Evolutionary conservation across 2,113 vertebrate genomes (phyloP).

Genomic region (Cyprinodon tularosa): DNA sequence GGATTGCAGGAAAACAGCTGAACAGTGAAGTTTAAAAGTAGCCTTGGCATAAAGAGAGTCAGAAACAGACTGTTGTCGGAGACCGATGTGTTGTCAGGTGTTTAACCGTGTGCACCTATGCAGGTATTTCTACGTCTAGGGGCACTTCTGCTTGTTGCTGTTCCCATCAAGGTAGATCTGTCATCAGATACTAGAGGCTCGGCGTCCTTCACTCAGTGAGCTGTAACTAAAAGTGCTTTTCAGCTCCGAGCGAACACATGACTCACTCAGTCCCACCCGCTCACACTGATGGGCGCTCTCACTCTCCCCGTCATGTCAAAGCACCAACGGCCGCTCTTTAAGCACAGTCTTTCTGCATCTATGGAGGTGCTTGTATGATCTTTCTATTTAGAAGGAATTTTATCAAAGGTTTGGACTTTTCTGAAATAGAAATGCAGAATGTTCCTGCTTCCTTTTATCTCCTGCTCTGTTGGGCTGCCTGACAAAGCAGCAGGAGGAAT

Average conservation of each 20-base stretch:
- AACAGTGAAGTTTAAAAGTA: no score
- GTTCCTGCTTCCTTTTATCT: neutral
- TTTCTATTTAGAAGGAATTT: neutral
- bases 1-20: no score
- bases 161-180: slow-evolving; percentile 50
- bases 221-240: slow-evolving; percentile 35
- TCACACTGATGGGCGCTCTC: slow-evolving; percentile 23
- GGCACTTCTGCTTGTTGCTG: slow-evolving; percentile 21
- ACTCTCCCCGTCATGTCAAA: slow-evolving; percentile 30
- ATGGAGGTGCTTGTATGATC: slow-evolving; percentile 26
- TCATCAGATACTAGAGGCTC: slow-evolving; percentile 52
- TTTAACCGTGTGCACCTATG: neutral
- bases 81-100: no score
- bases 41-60: neutral
- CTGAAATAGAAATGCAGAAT: neutral
- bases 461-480: neutral
- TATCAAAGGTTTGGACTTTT: neutral
- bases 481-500: no score
- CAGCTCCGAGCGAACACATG: slow-evolving; percentile 36
- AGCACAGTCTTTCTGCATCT: slow-evolving; percentile 22
- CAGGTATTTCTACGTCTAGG: slow-evolving; percentile 15
- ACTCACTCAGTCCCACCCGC: slow-evolving; percentile 26
- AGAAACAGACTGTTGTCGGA: neutral
- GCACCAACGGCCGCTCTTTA: slow-evolving; percentile 40
- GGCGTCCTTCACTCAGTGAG: slow-evolving; percentile 58